Evolutionary conservation across 1,140 invertebrate genomes (phyloP).

Genomic region (Halictus rubicundus): DNA sequence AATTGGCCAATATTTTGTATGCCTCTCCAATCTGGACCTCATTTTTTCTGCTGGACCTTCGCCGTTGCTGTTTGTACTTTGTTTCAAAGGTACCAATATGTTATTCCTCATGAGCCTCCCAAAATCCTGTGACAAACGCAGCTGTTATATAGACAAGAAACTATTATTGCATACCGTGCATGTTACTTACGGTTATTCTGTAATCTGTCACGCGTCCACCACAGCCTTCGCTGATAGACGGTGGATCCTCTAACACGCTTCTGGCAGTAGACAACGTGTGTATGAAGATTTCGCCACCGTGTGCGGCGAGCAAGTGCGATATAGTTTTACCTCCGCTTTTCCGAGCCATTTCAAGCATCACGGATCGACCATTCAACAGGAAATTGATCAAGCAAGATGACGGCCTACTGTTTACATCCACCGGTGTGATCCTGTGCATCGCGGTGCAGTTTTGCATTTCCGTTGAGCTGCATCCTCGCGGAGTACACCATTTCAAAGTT

Average conservation of each 20-base stretch:
- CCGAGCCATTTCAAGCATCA: conserved; percentile 95
- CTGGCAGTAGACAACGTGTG: conserved; percentile 93
- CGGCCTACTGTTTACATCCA: conserved; percentile 96
- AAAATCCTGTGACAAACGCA: conserved; percentile 86
- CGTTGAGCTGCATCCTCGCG: conserved; percentile 89
- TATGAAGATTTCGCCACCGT: conserved; percentile 98
- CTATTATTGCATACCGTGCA: too few species aligned
- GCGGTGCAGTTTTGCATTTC: conserved; percentile 90
- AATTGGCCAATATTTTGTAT: conserved; percentile 95
- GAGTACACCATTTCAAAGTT: conserved; percentile 97
- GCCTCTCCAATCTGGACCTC: conserved; percentile 86
- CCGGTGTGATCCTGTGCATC: conserved; percentile 95
- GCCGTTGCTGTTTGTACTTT: conserved; percentile 71
- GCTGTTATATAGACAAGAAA: not conserved
- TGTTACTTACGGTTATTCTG: conserved; percentile 82
- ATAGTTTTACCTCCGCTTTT: conserved; percentile 93
- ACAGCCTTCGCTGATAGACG: conserved; percentile 95
- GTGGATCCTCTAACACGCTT: conserved; percentile 96
- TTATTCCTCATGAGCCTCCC: conserved; percentile 93
- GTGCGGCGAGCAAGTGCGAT: conserved; percentile 95
- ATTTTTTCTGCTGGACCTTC: conserved; percentile 83
- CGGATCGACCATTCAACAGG: conserved; percentile 94
- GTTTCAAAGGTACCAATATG: conserved; percentile 86
- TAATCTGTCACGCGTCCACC: conserved; percentile 97
- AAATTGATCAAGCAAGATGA: conserved; percentile 98